Evolutionary conservation across 2,888 invertebrate genomes (phyloP), one percentile per base, ranked within the genome.

Genomic region (Cetonia aurata): DNA sequence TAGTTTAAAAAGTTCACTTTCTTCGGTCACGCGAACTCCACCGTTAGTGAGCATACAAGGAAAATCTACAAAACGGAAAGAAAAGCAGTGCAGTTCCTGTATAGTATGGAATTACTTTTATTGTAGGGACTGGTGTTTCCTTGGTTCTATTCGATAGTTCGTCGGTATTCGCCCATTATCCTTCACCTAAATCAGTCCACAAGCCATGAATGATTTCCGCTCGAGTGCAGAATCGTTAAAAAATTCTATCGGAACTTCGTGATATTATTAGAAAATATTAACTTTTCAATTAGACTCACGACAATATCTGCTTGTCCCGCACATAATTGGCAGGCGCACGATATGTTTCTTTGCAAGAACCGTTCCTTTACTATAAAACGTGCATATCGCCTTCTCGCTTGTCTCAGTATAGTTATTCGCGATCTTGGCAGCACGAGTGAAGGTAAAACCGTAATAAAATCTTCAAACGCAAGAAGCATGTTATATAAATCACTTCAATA

Each of bases 1-100:
- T 73, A 72, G 65, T 73, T 73, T 69, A 71, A 60, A 73, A 71
- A 73, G 73, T 71, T 75, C 68, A 59, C 50, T 72, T 70, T 56
- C 68, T 65, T 59, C 33, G 17, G 74, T 74, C 75, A 75, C 75
- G 74, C 74, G 67, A 73, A 69, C 70, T 6, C 19, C 19, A 15
- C 19, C 19, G 15, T 50, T 48, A 8, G 48, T n/a, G 10, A 50
- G 13, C 15, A 15, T 48, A 10, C 9, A 4, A 17, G 4, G 4
- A 50, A 15, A 50, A 50, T 9, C 1, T 19, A 19, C 17, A 9
- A 48, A 50, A 9, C 9, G 10, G 10, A 37, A 37, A 8, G 6
- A 33, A 37, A 37, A 37, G 1, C 37, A 10, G 1, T 37, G 37
- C 2, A 37, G 37, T 37, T 8, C 10, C 6, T 33, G 8, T 37